Evolutionary conservation across 2,888 invertebrate genomes (phyloP).

Genomic region (Erannis defoliaria): DNA sequence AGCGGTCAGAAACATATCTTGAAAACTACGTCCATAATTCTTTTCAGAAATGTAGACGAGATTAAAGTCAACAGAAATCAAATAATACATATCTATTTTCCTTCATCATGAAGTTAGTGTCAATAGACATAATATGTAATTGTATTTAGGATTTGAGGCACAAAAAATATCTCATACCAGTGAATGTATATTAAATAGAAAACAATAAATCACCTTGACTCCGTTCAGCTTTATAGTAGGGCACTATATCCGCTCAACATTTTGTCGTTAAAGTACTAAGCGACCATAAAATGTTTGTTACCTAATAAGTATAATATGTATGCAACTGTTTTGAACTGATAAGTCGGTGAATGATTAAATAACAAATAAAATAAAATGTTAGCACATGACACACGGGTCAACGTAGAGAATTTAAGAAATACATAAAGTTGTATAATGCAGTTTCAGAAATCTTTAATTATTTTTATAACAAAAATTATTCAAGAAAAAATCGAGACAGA

Average conservation of each 20-base stretch:
- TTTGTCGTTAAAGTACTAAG: conserved; percentile 44
- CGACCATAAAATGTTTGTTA: conserved; percentile 22
- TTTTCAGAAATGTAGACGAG: too few relatives aligned
- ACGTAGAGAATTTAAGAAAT: too few relatives aligned
- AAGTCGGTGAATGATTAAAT: neutral
- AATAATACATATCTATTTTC: neutral
- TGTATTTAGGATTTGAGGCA: conserved; percentile 1
- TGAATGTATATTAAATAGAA: conserved; percentile 25
- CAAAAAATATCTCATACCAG: conserved; percentile 10
- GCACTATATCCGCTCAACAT: conserved; percentile 54
- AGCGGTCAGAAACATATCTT: neutral
- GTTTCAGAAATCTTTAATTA: too few relatives aligned
- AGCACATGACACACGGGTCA: too few relatives aligned
- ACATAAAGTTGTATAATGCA: too few relatives aligned
- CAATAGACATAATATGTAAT: neutral
- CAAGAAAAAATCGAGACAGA: too few relatives aligned
- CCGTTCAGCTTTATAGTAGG: conserved; percentile 34
- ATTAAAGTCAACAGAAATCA: neutral
- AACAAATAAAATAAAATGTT: too few relatives aligned
- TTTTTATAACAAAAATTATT: too few relatives aligned
- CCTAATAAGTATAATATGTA: neutral
- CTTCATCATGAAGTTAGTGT: neutral
- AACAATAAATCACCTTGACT: conserved; percentile 46
- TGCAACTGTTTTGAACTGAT: neutral
- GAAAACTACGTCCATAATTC: too few relatives aligned